Percentiles rank a stretch among this genome's conserved stretches.
Conservation (phyloP, 2,888 invertebrate species). For the Nephrocerus scutellatus region DNA sequence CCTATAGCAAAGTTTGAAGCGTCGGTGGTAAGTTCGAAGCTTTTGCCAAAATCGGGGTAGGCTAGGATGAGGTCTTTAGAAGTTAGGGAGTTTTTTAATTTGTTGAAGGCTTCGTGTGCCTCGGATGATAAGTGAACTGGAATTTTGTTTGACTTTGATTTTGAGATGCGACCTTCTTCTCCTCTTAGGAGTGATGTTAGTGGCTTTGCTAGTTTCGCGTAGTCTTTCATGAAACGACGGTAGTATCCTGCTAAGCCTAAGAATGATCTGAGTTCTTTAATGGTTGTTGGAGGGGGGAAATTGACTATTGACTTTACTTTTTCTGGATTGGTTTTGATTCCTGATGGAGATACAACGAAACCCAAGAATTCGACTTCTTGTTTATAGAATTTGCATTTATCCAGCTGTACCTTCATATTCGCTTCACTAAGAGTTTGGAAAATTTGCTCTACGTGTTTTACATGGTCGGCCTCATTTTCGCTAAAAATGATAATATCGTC, state of each 20-base stretch:
- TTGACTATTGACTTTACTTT: slow-evolving; percentile 23
- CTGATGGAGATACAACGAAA: slow-evolving; percentile 26
- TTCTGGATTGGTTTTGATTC: slow-evolving; percentile 27
- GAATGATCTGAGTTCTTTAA: slow-evolving; percentile 17
- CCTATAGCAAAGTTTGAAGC: slow-evolving; percentile 11
- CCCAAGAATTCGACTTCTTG: slow-evolving; percentile 32
- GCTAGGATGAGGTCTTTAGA: slow-evolving; percentile 4
- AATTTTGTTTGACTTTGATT: slow-evolving; percentile 7
- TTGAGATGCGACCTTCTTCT: slow-evolving; percentile 15
- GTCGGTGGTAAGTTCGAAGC: slow-evolving; percentile 12
- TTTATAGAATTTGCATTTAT: slow-evolving; percentile 27
- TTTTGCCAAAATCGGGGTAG: slow-evolving; percentile 6
- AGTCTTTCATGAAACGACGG: slow-evolving; percentile 21
- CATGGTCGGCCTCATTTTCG: slow-evolving; percentile 8
- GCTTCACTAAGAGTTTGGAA: slow-evolving; percentile 10
- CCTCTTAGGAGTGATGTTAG: slow-evolving; percentile 19
- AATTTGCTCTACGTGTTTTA: slow-evolving; percentile 6
- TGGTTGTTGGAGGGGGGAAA: slow-evolving; percentile 20
- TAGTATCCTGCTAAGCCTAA: slow-evolving; percentile 21
- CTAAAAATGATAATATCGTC: slow-evolving; percentile 14
- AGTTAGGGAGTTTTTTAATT: slow-evolving; percentile 3
- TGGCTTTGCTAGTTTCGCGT: slow-evolving; percentile 22
- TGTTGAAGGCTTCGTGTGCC: slow-evolving; percentile 6
- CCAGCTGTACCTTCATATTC: slow-evolving; percentile 21
- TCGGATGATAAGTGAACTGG: neutral